phyloP scores from a whole-genome alignment of 2,888 invertebrate genomes.

The Chrysolina americana region DNA sequence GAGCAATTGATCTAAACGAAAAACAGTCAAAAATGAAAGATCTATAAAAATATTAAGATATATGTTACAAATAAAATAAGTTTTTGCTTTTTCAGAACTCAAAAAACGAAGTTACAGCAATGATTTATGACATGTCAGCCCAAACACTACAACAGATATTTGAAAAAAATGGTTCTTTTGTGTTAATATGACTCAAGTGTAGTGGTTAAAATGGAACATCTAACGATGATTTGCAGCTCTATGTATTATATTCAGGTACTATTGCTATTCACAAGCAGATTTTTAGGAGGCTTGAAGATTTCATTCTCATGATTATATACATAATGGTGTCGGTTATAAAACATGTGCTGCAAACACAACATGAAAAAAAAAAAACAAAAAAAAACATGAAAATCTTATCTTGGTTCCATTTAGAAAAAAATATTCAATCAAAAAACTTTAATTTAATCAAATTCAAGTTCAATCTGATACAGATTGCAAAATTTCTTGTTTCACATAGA shows the following conservation, averaged over 20 bases:
- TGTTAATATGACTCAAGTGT: conserved; percentile 28
- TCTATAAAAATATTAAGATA: not conserved
- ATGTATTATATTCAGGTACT: conserved; percentile 68
- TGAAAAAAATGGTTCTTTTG: conserved; percentile 18
- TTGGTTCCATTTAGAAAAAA: not conserved
- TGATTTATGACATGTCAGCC: conserved; percentile 33
- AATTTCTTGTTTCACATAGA: no score
- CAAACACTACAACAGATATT: conserved; percentile 35
- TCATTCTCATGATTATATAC: conserved; percentile 43
- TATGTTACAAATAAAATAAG: no score
- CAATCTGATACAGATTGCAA: no score
- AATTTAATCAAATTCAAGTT: no score
- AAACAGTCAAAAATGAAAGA: conserved; percentile 10
- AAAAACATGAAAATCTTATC: conserved; percentile 17
- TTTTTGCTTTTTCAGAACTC: no score
- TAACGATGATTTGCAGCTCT: conserved; percentile 56
- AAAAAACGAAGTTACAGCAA: conserved; percentile 5
- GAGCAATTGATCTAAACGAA: not conserved
- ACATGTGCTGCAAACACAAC: conserved; percentile 57
- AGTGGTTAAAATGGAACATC: conserved; percentile 33
- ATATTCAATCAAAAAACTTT: no score
- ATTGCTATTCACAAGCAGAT: conserved; percentile 62
- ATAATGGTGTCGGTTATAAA: conserved; percentile 55
- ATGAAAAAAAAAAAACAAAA: conserved; percentile 30
- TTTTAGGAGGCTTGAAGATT: conserved; percentile 33